phyloP scores from a whole-genome alignment of 2,797 vertebrate species.

The Pseudomugil tenellus region DNA sequence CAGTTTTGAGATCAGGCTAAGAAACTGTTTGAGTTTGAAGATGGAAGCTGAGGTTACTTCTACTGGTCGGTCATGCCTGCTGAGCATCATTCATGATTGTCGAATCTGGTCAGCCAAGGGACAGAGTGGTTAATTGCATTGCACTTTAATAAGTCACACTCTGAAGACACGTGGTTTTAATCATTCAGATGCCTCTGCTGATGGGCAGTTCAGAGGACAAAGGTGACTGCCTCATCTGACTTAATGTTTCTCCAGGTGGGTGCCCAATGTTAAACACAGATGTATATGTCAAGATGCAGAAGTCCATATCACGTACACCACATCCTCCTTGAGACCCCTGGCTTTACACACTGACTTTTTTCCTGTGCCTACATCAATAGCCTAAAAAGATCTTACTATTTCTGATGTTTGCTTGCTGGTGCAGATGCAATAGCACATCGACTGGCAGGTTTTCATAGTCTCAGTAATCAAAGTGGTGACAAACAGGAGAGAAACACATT shows the following conservation, averaged over 20 bases:
- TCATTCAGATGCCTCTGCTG: slow-evolving; percentile 67
- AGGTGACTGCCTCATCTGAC: slow-evolving; percentile 52
- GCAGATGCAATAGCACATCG: slow-evolving; percentile 41
- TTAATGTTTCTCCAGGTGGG: slow-evolving; percentile 44
- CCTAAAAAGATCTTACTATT: slow-evolving; percentile 51
- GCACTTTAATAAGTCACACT: slow-evolving; percentile 80
- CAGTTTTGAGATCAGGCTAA: slow-evolving; percentile 41
- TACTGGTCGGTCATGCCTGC: slow-evolving; percentile 55
- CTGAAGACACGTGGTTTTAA: slow-evolving; percentile 68
- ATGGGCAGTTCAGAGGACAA: slow-evolving; percentile 52
- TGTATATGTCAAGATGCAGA: slow-evolving; percentile 32
- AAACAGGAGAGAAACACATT: slow-evolving; percentile 57
- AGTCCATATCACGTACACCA: slow-evolving; percentile 15
- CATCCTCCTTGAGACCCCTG: slow-evolving; percentile 3
- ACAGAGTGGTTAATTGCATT: slow-evolving; percentile 75
- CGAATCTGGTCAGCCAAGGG: slow-evolving; percentile 71
- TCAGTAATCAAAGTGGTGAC: slow-evolving; percentile 58
- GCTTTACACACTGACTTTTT: neutral
- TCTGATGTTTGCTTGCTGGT: slow-evolving; percentile 58
- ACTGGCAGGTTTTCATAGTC: slow-evolving; percentile 34
- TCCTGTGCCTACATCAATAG: slow-evolving; percentile 35
- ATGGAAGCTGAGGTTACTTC: slow-evolving; percentile 49
- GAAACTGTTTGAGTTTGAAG: slow-evolving; percentile 52
- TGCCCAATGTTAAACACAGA: slow-evolving; percentile 33
- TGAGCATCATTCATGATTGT: slow-evolving; percentile 68